These are phyloP conservation scores for Butastur rufipennis DNA, from an alignment of 2,113 vertebrate species.

Conservation along the genomic window DNA sequence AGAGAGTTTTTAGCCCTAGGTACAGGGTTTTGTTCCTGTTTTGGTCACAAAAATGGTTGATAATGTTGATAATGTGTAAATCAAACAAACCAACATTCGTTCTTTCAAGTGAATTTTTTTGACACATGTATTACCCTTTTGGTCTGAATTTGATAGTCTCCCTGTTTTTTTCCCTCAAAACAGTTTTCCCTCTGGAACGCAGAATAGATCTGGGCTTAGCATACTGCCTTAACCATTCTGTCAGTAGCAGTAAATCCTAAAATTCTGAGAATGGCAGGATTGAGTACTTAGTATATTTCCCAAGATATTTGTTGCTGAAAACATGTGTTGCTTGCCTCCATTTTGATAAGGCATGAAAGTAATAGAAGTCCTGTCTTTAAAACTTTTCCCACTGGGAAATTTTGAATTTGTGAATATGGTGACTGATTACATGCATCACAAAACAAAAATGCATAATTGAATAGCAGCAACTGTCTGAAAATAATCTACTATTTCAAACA, in stretches of 20 bases:
- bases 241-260: background rate
- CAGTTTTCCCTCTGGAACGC: background rate
- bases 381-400: conserved; percentile 38
- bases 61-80: background rate
- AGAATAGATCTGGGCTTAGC: background rate
- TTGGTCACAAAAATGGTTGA: background rate
- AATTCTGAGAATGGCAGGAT: background rate
- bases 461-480: conserved; percentile 35
- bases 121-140: background rate
- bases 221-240: background rate
- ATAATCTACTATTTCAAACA: conserved; percentile 24
- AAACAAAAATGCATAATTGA: conserved; percentile 54
- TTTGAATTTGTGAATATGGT: conserved; percentile 28
- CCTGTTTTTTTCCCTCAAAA: background rate
- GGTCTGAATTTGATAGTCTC: background rate
- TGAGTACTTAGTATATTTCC: background rate
- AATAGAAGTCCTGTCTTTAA: conserved; percentile 20
- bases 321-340: background rate
- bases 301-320: conserved; percentile 14
- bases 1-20: background rate
- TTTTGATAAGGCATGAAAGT: conserved; percentile 39
- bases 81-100: background rate
- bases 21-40: background rate
- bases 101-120: background rate
- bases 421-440: conserved; percentile 47